phyloP scores from a whole-genome alignment of 2,888 invertebrate genomes.

The Drosophila longiperda region DNA sequence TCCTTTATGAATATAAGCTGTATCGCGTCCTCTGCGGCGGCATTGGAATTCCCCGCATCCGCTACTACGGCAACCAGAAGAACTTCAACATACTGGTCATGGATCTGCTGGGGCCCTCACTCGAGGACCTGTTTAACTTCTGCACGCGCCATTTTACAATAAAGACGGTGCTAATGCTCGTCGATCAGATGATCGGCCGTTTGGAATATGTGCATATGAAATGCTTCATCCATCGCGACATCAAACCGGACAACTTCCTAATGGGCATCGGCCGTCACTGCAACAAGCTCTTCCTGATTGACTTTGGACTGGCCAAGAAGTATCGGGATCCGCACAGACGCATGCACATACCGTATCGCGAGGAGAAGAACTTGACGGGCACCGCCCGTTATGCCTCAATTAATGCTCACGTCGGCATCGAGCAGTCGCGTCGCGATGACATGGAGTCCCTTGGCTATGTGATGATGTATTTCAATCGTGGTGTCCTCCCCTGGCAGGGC shows the following conservation, averaged over 20 bases:
- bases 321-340: slow-evolving; percentile 97
- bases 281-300: slow-evolving; percentile 99
- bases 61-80: slow-evolving; percentile 97
- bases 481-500: slow-evolving; percentile 98
- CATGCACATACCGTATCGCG: slow-evolving; percentile 97
- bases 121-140: slow-evolving; percentile 99
- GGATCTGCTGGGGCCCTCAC: slow-evolving; percentile 98
- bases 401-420: slow-evolving; percentile 99
- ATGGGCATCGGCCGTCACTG: slow-evolving; percentile 99
- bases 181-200: slow-evolving; percentile 96
- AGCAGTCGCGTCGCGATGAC: slow-evolving; percentile 99
- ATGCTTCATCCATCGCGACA: slow-evolving; percentile 99
- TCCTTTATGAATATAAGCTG: slow-evolving; percentile 99
- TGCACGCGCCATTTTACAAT: slow-evolving; percentile 99
- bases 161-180: slow-evolving; percentile 99
- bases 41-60: slow-evolving; percentile 97
- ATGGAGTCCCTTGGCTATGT: slow-evolving; percentile 99
- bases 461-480: slow-evolving; percentile 99
- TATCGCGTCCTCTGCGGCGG: slow-evolving; percentile 99
- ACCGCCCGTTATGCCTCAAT: slow-evolving; percentile 99
- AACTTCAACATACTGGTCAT: slow-evolving; percentile 99
- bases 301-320: slow-evolving; percentile 99
- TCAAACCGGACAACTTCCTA: slow-evolving; percentile 98
- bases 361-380: slow-evolving; percentile 98
- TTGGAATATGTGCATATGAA: slow-evolving; percentile 99